A percentile compares a stretch with the other conserved stretches of the same genome.
phyloP scores from a whole-genome alignment of 1,140 invertebrate species.

The Caenorhabditis brenneri region DNA sequence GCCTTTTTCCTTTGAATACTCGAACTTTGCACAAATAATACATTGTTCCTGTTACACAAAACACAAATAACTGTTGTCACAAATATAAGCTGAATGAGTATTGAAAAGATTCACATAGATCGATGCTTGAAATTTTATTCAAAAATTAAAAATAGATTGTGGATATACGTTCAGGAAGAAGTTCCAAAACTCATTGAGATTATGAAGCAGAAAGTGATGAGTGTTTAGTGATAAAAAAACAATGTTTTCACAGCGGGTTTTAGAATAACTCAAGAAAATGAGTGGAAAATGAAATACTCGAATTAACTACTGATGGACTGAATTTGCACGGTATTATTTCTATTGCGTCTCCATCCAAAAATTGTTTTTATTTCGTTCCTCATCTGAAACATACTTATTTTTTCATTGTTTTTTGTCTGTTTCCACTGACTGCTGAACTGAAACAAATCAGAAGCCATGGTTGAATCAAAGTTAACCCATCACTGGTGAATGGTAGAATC shows the following conservation, averaged over 20 bases:
- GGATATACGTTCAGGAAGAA: no score
- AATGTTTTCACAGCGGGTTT: no score
- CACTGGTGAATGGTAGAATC: neutral
- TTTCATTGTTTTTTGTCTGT: neutral
- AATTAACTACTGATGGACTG: no score
- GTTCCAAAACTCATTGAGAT: no score
- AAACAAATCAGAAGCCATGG: neutral
- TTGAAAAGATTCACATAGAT: neutral
- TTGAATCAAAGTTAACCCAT: neutral
- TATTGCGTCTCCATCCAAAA: neutral
- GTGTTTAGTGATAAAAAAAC: no score
- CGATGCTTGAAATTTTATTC: no score
- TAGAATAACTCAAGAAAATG: no score
- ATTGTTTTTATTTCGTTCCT: neutral
- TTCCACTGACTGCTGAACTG: neutral
- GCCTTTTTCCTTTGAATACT: conserved; percentile 10
- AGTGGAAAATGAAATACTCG: no score
- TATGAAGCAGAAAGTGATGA: no score
- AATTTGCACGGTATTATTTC: no score
- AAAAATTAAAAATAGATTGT: no score
- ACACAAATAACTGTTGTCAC: neutral
- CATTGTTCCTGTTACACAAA: neutral
- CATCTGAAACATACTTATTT: neutral
- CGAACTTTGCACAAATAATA: neutral
- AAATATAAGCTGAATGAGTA: neutral